A percentile compares a stretch with the other conserved stretches of the same genome.
Evolutionary conservation across 2,888 invertebrate species (phyloP).

Genomic region (Bhutanitis thaidina): DNA sequence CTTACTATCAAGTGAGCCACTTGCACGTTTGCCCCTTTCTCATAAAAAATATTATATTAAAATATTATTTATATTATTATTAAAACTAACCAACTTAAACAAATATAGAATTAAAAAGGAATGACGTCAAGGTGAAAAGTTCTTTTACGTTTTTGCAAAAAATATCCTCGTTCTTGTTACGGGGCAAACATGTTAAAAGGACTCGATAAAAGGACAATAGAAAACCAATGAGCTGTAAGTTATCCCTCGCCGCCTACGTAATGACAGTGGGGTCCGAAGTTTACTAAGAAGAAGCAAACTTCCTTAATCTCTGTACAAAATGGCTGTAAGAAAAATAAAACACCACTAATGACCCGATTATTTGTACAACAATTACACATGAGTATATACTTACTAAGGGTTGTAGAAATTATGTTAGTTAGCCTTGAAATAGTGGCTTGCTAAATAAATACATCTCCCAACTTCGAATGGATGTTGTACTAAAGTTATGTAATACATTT

Average conservation of each 20-base stretch:
- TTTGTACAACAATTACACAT: not conserved
- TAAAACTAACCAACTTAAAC: not conserved
- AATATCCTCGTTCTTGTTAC: slow-evolving; percentile 15
- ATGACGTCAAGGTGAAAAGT: slow-evolving; percentile 12
- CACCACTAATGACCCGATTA: slow-evolving; percentile 16
- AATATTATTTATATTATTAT: too few species aligned
- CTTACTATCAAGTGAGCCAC: too few species aligned
- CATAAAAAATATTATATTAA: too few species aligned
- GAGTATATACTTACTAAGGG: too few species aligned
- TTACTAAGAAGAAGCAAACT: slow-evolving; percentile 25
- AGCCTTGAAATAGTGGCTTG: too few species aligned
- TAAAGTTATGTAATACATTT: too few species aligned
- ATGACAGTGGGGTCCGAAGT: slow-evolving; percentile 29
- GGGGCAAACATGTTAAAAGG: slow-evolving; percentile 37
- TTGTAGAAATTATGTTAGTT: too few species aligned
- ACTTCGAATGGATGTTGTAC: too few species aligned
- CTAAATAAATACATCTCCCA: too few species aligned
- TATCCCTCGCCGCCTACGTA: slow-evolving; percentile 51
- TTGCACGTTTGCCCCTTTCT: too few species aligned
- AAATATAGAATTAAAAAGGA: slow-evolving; percentile 12
- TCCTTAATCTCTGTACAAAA: slow-evolving; percentile 27
- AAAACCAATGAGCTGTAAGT: slow-evolving; percentile 64
- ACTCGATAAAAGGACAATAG: slow-evolving; percentile 59
- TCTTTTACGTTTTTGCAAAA: slow-evolving; percentile 2
- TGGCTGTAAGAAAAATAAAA: slow-evolving; percentile 23